Conservation (phyloP, 2,888 invertebrate species). For the Nematopogon swammerdamellus region DNA sequence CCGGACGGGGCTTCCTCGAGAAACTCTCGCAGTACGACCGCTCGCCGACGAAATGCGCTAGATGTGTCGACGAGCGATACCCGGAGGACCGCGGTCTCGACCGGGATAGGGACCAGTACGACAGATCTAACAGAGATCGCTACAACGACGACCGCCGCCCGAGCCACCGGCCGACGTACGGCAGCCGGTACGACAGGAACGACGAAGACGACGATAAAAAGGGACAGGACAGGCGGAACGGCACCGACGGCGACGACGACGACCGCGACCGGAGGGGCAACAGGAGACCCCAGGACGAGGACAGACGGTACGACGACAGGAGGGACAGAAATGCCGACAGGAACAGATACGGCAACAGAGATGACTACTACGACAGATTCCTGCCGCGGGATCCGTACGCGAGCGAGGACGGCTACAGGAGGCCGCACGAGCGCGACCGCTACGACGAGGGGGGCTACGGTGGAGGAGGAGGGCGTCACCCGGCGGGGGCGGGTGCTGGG, state of each 20-base stretch:
- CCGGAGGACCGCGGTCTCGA: slow-evolving; percentile 8
- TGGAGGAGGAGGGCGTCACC: slow-evolving; percentile 13
- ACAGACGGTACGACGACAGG: slow-evolving; percentile 23
- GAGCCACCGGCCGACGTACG: slow-evolving; percentile 30
- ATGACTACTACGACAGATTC: slow-evolving; percentile 42
- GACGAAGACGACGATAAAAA: slow-evolving; percentile 21
- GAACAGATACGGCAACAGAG: slow-evolving; percentile 33
- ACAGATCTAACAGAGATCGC: slow-evolving; percentile 22
- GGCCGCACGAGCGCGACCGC: slow-evolving; percentile 33
- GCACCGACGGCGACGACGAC: slow-evolving; percentile 30
- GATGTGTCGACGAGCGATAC: slow-evolving; percentile 19
- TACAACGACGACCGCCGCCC: slow-evolving; percentile 22
- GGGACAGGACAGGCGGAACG: slow-evolving; percentile 22
- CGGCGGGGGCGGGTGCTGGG: background rate
- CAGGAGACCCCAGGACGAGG: slow-evolving; percentile 18
- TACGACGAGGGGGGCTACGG: slow-evolving; percentile 24
- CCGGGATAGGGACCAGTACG: slow-evolving; percentile 26
- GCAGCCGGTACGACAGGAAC: slow-evolving; percentile 31
- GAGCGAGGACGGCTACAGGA: slow-evolving; percentile 10
- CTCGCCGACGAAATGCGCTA: slow-evolving; percentile 27
- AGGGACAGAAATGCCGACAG: slow-evolving; percentile 21
- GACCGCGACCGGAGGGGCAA: slow-evolving; percentile 1
- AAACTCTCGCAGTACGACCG: slow-evolving; percentile 25
- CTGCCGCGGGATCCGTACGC: slow-evolving; percentile 36
- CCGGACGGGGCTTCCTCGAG: slow-evolving; percentile 24